Evolutionary conservation across 2,888 invertebrate species (phyloP).

Genomic region (Spodoptera picta): DNA sequence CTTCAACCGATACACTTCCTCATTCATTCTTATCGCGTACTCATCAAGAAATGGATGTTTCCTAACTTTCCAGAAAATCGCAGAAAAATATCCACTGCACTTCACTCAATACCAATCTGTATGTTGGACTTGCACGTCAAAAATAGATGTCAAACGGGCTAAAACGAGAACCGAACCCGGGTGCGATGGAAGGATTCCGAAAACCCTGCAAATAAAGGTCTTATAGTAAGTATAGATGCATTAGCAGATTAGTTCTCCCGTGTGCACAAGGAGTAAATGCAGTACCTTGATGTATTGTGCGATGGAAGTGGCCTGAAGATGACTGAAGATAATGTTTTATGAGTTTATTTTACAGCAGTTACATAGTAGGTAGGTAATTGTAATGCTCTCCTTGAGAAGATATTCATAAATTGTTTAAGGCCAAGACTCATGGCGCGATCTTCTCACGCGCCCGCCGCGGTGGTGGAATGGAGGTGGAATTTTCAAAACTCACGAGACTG

Average conservation of each 20-base stretch:
- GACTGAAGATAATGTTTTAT: not conserved
- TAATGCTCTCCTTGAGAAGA: no score
- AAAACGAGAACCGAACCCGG: constrained; percentile 30
- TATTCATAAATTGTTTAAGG: no score
- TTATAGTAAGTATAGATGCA: constrained; percentile 62
- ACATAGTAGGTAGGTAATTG: no score
- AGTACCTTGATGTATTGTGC: constrained; percentile 18
- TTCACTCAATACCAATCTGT: constrained; percentile 21
- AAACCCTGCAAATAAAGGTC: constrained; percentile 49
- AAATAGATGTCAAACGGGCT: constrained; percentile 42
- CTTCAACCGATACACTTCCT: not conserved
- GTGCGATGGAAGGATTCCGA: constrained; percentile 48
- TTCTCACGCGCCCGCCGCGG: no score
- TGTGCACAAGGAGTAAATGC: constrained; percentile 59
- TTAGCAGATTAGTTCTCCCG: constrained; percentile 71
- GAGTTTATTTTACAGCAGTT: not conserved
- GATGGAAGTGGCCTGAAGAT: constrained; percentile 32
- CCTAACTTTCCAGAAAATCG: constrained; percentile 4
- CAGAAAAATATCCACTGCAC: constrained; percentile 23
- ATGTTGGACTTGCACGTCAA: constrained; percentile 16
- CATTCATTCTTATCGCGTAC: constrained; percentile 25
- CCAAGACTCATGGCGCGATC: no score
- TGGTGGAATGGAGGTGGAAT: no score
- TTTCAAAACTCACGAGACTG: no score
- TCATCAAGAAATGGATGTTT: constrained; percentile 33